Base-by-base conservation (phyloP, 2,113 vertebrate species). In the Menidia beryllina region DNA sequence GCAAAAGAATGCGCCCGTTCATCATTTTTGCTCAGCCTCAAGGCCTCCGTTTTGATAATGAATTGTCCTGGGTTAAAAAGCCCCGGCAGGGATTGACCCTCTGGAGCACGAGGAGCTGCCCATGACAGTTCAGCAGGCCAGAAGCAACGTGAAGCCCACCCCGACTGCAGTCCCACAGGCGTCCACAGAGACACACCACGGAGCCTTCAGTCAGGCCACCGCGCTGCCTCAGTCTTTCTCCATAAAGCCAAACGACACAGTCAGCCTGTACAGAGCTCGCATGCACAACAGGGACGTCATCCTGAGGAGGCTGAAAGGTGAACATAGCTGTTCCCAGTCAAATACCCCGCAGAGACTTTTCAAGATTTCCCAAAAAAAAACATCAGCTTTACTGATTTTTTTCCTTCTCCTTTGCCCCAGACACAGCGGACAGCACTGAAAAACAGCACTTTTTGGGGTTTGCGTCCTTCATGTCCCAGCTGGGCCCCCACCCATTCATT, bases 21-120 rank as follows among this genome's bases (percentile, higher is more conserved):
- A 20, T 11, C 4, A 23, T 19, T 20, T 30, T 39, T 52, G 3
- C 13, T 15, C 2, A 14, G 8, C 0, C 6, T 24, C 8, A 19
- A 7, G 20, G 2, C 10, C 30, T 34, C 30, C 7, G 30, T 34
- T 34, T 34, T 34, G 17, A 23, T 13, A 39, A 10, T 20, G 1
- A 17, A 0, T 14, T 27, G 10, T 19, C 1, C n/a, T 47, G 5
- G 5, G 15, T 21, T 66, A 3, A 13, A 71, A 2, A 94, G 94
- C 93, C 0, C 94, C 94, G 12, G 41, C 85, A 1, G 92, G 93
- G 21, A 54, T 94, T 10, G 89, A 94, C 79, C 85, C 90, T 2
- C 66, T 94, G 48, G 94, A 93, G 53, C 88, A 92, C 5, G 94
- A 94, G 50, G 88, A 66, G 69, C 52, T 94, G 62, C 84, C 85